Conservation (phyloP, 2,113 vertebrate genomes). For the Excalfactoria chinensis region DNA sequence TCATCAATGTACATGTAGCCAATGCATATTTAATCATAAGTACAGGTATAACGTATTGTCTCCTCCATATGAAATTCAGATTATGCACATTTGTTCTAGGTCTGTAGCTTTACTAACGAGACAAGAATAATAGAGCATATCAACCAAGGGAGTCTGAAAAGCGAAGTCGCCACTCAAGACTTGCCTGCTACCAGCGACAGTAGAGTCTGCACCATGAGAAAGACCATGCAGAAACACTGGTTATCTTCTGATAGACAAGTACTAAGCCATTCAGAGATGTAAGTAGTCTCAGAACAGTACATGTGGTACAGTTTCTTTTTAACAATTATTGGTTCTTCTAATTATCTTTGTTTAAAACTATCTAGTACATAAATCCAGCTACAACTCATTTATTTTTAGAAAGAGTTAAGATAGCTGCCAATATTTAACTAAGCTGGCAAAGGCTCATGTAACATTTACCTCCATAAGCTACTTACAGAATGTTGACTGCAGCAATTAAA, state of each 20-base stretch:
- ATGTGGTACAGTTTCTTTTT: background rate
- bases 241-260: background rate
- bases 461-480: background rate
- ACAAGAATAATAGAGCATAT: background rate
- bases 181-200: background rate
- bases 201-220: background rate
- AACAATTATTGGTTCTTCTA: background rate
- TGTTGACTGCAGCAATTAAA: background rate
- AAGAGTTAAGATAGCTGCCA: background rate
- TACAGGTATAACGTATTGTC: background rate
- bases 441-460: background rate
- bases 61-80: background rate
- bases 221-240: background rate
- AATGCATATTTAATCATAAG: background rate
- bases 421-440: background rate
- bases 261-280: background rate
- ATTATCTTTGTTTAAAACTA: conserved; percentile 6
- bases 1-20: background rate
- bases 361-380: background rate
- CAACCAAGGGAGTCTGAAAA: background rate
- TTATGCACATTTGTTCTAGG: background rate
- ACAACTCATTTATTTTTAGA: conserved; percentile 8
- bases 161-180: background rate
- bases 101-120: background rate
- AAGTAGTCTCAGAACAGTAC: background rate